phyloP scores from a whole-genome alignment of 2,888 invertebrate species.

The Cheiracanthium punctorium region DNA sequence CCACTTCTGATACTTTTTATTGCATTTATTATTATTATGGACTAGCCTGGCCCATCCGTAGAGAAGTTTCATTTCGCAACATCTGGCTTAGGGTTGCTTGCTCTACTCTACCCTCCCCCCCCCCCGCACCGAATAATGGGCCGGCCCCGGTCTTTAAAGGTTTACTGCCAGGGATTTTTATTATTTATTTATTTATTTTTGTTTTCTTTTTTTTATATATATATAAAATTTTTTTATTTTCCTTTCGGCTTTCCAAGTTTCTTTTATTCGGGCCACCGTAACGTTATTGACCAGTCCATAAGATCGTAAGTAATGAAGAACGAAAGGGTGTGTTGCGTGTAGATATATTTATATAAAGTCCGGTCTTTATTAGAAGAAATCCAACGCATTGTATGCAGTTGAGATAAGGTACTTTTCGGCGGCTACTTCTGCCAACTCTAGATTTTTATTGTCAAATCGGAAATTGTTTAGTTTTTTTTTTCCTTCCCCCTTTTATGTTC shows the following conservation, averaged over 20 bases:
- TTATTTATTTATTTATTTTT: slow-evolving; percentile 5
- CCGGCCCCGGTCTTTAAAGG: slow-evolving; percentile 60
- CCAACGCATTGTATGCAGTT: slow-evolving; percentile 30
- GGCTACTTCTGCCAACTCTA: not conserved
- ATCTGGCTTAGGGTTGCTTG: slow-evolving; percentile 47
- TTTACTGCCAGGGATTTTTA: slow-evolving; percentile 50
- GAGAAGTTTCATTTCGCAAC: slow-evolving; percentile 66
- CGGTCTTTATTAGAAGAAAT: slow-evolving; percentile 22
- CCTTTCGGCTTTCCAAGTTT: slow-evolving; percentile 14
- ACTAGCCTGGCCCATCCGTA: slow-evolving; percentile 50
- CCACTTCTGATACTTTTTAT: slow-evolving; percentile 33
- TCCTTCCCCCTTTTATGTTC: not conserved
- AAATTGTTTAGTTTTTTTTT: slow-evolving; percentile 9
- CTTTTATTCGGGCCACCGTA: slow-evolving; percentile 33
- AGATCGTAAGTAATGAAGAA: slow-evolving; percentile 65
- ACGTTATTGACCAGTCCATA: slow-evolving; percentile 67
- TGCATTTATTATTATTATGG: slow-evolving; percentile 58
- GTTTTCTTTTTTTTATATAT: slow-evolving; percentile 11
- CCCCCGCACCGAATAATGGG: slow-evolving; percentile 49
- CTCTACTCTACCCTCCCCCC: not conserved
- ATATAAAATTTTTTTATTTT: no score
- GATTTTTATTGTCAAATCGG: slow-evolving; percentile 11
- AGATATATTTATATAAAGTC: slow-evolving; percentile 8
- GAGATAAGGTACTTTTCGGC: not conserved
- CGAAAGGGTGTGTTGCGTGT: slow-evolving; percentile 13